Base-by-base conservation (phyloP, 92 coral and sea anemone species). In the Montipora capitata region DNA sequence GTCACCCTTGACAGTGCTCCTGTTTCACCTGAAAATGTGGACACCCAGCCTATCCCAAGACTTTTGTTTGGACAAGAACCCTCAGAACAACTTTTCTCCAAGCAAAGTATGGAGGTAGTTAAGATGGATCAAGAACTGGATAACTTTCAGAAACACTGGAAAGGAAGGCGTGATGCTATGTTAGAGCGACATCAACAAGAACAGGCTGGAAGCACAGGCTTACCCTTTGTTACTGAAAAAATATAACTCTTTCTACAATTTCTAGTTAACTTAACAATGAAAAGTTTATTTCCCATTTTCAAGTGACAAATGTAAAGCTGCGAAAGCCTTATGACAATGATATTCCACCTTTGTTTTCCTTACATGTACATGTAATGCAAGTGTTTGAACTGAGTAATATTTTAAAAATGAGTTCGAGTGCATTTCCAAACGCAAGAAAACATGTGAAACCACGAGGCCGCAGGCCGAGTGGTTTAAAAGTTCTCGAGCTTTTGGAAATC, bases 91-190 rank as follows among this genome's bases (percentile, higher is more conserved):
- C 88, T 95, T 12, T 74, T 95, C 61, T 85, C 93, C 11, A 86
- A 88, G 52, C 96, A 95, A 69, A 91, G 94, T 65, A 95, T 95
- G 96, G 96, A 95, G 40, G 86, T 95, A 14, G 76, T 93, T 61
- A 77, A 82, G 41, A 86, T 95, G 89, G 98, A 93, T 54, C 82
- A 94, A 66, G 93, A 93, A 68, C 78, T 93, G 64, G 84, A 91
- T 35, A 69, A 56, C 27, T 95, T 93, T 78, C 86, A 89, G 10
- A 76, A 65, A 17, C 82, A 82, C 38, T 95, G 96, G 98, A 42
- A 74, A 42, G 95, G 88, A 59, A 94, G 78, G 74, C 92, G 91
- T 15, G 13, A 40, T n/a, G 49, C 40, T 10, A 62, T 85, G 82
- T 13, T 85, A 5, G 66, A 76, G 77, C 85, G 85, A 54, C 85